These are phyloP conservation scores for Apamea crenata DNA, from an alignment of 2,888 invertebrate species.

Conservation along the genomic window DNA sequence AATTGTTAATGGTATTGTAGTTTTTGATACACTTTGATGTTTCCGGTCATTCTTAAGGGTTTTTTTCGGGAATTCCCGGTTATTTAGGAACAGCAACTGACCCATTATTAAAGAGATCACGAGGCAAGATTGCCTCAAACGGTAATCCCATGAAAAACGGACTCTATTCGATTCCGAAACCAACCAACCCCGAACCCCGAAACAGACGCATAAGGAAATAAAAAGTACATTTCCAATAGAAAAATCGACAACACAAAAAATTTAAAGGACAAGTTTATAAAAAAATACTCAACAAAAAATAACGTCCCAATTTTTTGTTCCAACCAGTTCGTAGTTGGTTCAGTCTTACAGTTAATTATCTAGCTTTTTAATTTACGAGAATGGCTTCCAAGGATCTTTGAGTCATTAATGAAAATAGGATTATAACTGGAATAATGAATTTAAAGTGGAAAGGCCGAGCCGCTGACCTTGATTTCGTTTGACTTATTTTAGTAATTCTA, in stretches of 20 bases:
- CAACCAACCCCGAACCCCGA: background rate
- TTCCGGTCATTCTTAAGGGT: background rate
- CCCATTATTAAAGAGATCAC: too few species aligned
- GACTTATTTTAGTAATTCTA: background rate
- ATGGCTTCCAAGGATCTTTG: slow-evolving; percentile 50
- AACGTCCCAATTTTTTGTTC: slow-evolving; percentile 12
- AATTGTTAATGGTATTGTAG: background rate
- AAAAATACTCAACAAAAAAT: slow-evolving; percentile 18
- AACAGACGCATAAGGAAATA: background rate
- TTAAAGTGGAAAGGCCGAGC: slow-evolving; percentile 26
- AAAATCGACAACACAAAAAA: background rate
- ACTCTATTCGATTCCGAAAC: background rate
- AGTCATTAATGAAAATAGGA: slow-evolving; percentile 58
- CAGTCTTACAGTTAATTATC: slow-evolving; percentile 49
- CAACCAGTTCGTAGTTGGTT: slow-evolving; percentile 27
- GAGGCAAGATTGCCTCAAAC: background rate
- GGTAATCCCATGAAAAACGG: background rate
- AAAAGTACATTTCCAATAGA: background rate
- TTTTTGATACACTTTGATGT: background rate
- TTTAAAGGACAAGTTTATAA: background rate
- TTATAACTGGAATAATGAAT: slow-evolving; percentile 59
- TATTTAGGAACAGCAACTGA: too few species aligned
- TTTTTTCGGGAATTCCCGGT: background rate
- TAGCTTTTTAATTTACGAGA: slow-evolving; percentile 55
- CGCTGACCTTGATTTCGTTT: slow-evolving; percentile 17